Percentiles rank a stretch among this genome's conserved stretches.
These are phyloP conservation scores for Vesta saturnalis DNA, from an alignment of 2,888 invertebrate species.

Conservation along the genomic window DNA sequence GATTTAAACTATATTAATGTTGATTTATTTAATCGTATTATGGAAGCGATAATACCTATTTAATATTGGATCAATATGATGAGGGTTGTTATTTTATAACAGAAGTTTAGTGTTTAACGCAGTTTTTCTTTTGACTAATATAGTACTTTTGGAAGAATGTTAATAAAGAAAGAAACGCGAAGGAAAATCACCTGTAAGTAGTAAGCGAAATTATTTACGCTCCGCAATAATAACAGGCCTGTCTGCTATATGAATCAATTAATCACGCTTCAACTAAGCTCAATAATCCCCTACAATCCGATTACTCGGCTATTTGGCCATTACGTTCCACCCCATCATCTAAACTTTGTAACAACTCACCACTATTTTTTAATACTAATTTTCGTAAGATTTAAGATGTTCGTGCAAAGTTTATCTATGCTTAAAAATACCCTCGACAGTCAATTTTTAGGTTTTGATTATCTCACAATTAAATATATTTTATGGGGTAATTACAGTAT, in stretches of 20 bases:
- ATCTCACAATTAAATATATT: too few relatives aligned
- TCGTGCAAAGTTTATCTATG: too few relatives aligned
- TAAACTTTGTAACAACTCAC: constrained; percentile 34
- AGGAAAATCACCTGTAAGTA: constrained; percentile 56
- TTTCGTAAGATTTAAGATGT: too few relatives aligned
- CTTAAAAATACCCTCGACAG: too few relatives aligned
- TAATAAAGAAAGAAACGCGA: too few relatives aligned
- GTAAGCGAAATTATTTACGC: constrained; percentile 58
- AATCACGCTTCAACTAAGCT: constrained; percentile 61
- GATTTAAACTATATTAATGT: constrained; percentile 24
- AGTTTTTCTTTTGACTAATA: too few relatives aligned
- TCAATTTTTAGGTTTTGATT: too few relatives aligned
- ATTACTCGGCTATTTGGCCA: constrained; percentile 60
- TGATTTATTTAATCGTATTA: constrained; percentile 31
- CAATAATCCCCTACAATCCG: constrained; percentile 61
- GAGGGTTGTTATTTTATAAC: too few relatives aligned
- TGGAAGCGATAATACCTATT: constrained; percentile 17
- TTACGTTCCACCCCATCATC: constrained; percentile 49
- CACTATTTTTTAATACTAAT: constrained; percentile 23
- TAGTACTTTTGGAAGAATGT: too few relatives aligned
- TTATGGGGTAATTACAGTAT: too few relatives aligned
- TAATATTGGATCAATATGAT: too few relatives aligned
- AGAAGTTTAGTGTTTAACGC: too few relatives aligned
- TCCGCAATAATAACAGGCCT: constrained; percentile 57
- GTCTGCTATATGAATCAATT: constrained; percentile 62